Conservation (phyloP, 30 jellyfish, hydroid and myxozoan species). For the Hydractinia symbiolongicarpus region DNA sequence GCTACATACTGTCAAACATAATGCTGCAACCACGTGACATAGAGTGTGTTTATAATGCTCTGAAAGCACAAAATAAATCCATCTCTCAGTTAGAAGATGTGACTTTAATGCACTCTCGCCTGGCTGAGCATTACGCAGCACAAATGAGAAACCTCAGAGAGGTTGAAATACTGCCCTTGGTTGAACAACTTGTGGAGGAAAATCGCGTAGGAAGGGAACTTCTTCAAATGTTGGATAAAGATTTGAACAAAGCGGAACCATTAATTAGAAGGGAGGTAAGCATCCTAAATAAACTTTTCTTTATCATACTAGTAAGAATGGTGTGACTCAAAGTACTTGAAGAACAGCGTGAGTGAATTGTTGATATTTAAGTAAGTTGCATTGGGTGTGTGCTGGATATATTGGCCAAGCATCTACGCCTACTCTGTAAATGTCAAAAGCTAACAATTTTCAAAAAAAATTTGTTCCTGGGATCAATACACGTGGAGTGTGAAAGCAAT, state of each 20-base stretch:
- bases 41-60: slow-evolving; percentile 45
- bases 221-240: slow-evolving; percentile 20
- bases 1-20: slow-evolving; percentile 67
- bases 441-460: too few species aligned
- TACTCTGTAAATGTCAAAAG: too few species aligned
- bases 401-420: too few species aligned
- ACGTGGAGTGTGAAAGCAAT: too few species aligned
- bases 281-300: too few species aligned
- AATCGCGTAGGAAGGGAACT: slow-evolving; percentile 28
- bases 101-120: slow-evolving; percentile 49
- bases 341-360: too few species aligned
- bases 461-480: too few species aligned
- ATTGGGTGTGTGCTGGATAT: too few species aligned
- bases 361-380: too few species aligned
- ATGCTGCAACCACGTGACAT: slow-evolving; percentile 61
- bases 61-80: slow-evolving; percentile 41
- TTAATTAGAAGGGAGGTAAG: slow-evolving; percentile 48
- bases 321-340: too few species aligned
- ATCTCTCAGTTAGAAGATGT: slow-evolving; percentile 45
- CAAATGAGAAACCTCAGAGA: slow-evolving; percentile 68
- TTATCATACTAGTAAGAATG: too few species aligned
- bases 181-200: slow-evolving; percentile 18
- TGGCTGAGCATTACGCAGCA: slow-evolving; percentile 44
- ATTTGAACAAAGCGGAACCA: slow-evolving; percentile 45
- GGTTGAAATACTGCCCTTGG: slow-evolving; percentile 47